Evolutionary conservation across 2,888 invertebrate species (phyloP), one percentile per base, ranked within the genome.

Genomic region (Ormyrus thymus): DNA sequence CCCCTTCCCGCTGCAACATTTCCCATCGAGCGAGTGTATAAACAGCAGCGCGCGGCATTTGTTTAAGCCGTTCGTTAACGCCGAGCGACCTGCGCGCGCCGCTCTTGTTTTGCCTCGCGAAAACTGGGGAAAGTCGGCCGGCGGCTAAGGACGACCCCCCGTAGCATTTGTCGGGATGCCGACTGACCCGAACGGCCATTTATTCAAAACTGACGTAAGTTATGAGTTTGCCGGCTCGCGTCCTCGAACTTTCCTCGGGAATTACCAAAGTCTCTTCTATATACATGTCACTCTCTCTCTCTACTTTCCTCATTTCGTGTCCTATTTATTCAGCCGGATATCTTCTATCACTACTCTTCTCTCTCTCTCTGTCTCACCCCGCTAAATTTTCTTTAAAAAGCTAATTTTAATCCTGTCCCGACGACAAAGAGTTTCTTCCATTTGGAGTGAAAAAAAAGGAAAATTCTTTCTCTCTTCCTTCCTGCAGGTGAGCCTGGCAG

Each of bases 201-300:
- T 78, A 78, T 78, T 78, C 72, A 73, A 78, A 78, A 73, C 68
- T 78, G 68, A 78, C 78, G 45, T 73, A 73, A 78, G 73, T 78
- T 78, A 78, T 78, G 77, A 66, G 72, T 73, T 50, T 56, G 43
- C 48, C 56, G 58, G 45, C n/a, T 58, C 48, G 29, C 29, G 51
- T 53, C 50, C 15, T 15, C 45, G 59, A 75, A 75, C 66, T 75
- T 75, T 75, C 51, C 59, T 59, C 45, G n/a, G n/a, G 46, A 75
- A 75, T 74, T 74, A 74, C 58, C 76, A 61, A 29, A 48, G 58
- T 15, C 65, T 65, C 56, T 64, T 66, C 29, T 11, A 51, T 66
- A 29, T 71, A 51, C 59, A 53, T 43, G 43, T 58, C 64, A 10
- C n/a, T 58, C 73, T 43, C 56, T 13, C 11, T 48, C 62, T 53